These are phyloP conservation scores for Neotragus pygmaeus DNA, from an alignment of 2,113 vertebrate genomes.

Conservation along the genomic window DNA sequence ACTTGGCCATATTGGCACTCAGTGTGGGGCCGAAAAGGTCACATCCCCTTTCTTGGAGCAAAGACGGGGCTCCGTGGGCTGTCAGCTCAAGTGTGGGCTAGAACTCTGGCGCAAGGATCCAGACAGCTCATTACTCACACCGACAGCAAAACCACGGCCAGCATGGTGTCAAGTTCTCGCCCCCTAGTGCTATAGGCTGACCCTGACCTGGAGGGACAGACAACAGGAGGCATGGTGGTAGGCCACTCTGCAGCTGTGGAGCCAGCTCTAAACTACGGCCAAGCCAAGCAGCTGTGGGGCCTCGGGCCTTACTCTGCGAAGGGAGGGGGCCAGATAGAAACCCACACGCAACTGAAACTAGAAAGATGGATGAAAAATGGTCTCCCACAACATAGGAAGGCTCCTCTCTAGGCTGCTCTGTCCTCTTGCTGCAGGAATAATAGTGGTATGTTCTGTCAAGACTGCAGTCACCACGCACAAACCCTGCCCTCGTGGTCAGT, in stretches of 20 bases:
- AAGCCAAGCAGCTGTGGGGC: neutral
- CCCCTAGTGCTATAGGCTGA: neutral
- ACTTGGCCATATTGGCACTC: neutral
- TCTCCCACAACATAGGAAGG: neutral
- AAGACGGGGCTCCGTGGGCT: neutral
- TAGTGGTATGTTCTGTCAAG: neutral
- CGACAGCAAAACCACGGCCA: neutral
- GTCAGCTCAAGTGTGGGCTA: neutral
- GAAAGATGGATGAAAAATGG: neutral
- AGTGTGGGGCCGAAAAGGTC: neutral
- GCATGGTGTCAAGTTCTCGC: neutral
- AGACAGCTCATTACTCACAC: neutral
- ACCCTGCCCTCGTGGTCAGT: neutral
- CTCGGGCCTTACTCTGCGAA: fast-evolving
- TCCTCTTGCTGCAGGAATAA: neutral
- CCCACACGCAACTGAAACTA: neutral
- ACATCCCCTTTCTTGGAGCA: neutral
- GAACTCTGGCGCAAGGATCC: neutral
- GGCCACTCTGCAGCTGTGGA: neutral
- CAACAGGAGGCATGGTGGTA: neutral
- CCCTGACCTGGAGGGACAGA: neutral
- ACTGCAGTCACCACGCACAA: neutral
- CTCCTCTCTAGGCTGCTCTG: neutral
- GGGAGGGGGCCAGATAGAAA: neutral
- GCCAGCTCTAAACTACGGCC: neutral